Base-by-base conservation (phyloP, 2,797 vertebrate species). In the Apogon talboti region DNA sequence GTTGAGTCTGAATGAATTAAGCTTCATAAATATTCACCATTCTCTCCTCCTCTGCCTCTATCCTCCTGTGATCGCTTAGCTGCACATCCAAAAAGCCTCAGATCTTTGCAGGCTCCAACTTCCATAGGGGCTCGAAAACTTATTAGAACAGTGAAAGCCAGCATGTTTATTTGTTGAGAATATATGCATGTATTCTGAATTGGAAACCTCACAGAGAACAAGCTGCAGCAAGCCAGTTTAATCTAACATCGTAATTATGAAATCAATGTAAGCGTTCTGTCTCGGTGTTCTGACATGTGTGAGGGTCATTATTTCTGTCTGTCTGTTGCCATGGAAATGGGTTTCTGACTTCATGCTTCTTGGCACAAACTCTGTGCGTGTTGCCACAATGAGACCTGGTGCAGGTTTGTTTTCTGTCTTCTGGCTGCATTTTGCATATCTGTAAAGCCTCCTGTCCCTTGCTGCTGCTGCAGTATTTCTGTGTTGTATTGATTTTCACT, bases 1-100 rank as follows among this genome's bases (percentile, higher is more conserved):
- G 49, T 59, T 9, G 58, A 71, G 19, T n/a, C 41, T 35, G 69
- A 70, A 75, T 76, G 78, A 78, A 80, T 87, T 71, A 76, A 66
- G 63, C 55, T 58, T 71, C 11, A 80, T 83, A 66, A 86, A 86
- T 84, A 90, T 87, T 87, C 72, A 69, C 64, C 55, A 41, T 16
- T 33, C 66, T 63, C 66, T 75, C 73, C 74, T 79, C 60, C 76
- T 64, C 65, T 57, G 12, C 18, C 62, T 59, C 60, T 56, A 6
- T 37, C 63, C 76, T 24, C 61, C 76, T 79, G 83, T 24, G 76
- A 84, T 77, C 66, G 13, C 76, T 89, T 74, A 83, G 72, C 70
- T 41, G 42, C 57, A 21, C 3, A 7, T 57, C 79, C 66, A 75
- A 24, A 47, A 76, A 79, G 68, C 62, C 56, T 88, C 11, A 76